phyloP scores from a whole-genome alignment of 2,113 vertebrate genomes.

The Ophiodon elongatus region DNA sequence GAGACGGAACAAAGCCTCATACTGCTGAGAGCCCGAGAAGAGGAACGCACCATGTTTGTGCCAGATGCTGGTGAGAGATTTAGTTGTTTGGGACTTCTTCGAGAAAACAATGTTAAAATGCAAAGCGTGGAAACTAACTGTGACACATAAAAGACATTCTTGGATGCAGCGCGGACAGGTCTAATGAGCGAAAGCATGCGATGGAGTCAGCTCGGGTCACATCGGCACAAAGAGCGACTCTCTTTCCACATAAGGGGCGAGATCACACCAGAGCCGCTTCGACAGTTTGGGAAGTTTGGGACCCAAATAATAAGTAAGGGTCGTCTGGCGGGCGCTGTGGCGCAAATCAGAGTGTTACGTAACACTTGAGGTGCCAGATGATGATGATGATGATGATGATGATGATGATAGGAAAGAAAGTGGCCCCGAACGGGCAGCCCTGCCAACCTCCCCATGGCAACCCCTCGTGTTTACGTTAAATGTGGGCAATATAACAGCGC shows the following conservation, averaged over 20 bases:
- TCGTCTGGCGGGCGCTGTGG: neutral
- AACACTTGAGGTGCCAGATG: conserved; percentile 32
- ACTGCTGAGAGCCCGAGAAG: conserved; percentile 3
- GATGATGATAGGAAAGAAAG: conserved; percentile 40
- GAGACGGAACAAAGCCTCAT: conserved; percentile 32
- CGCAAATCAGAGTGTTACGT: conserved; percentile 12
- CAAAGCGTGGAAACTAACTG: neutral
- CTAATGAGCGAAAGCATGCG: neutral
- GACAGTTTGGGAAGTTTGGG: neutral
- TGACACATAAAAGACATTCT: conserved; percentile 18
- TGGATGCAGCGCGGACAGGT: neutral
- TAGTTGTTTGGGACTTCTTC: neutral
- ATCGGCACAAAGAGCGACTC: neutral
- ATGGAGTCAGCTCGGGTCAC: conserved; percentile 29
- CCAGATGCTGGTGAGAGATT: conserved; percentile 37
- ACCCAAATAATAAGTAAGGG: neutral
- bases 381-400: conserved; percentile 42
- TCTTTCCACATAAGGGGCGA: neutral
- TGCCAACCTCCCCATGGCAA: conserved; percentile 39
- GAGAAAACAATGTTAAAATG: conserved; percentile 14
- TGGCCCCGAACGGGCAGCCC: neutral
- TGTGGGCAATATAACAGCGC: neutral
- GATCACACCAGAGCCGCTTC: neutral
- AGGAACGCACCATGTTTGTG: conserved; percentile 27
- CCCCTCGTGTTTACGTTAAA: conserved; percentile 50